Evolutionary conservation across 2,797 vertebrate genomes (phyloP), one percentile per base, ranked within the genome.

Genomic region (Jordanella pulchra): DNA sequence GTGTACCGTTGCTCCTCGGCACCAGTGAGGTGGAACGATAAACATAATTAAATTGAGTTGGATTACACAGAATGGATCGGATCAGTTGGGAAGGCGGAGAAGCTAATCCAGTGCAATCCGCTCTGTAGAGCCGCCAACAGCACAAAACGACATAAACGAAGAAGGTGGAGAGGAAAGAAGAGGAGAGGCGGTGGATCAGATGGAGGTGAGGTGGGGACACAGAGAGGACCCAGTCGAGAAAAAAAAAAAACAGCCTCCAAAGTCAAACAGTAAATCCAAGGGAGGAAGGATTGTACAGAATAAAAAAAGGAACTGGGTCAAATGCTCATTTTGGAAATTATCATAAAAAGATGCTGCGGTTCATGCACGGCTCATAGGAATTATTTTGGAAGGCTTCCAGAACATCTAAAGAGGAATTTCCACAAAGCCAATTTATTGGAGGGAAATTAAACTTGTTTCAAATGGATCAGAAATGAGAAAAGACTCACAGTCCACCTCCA

Each of bases 21-120:
- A 86, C 89, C 86, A 67, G 83, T 72, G 87, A 93, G 89, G 90
- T 89, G 91, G 93, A 93, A 92, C 89, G 86, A 93, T 93, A 93
- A 93, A 93, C 92, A 93, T 93, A 94, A 95, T 94, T 93, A 94
- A 93, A 95, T 93, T 91, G 90, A 91, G 89, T 90, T 90, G 92
- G 92, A 93, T 94, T 93, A 94, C 92, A 94, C 88, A 88, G 91
- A 93, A 93, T 88, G 92, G 93, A 93, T 93, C 74, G 85, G 92
- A 93, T 93, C 92, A 93, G 88, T 83, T 78, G 87, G 88, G 86
- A 84, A 90, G 89, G 88, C 81, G 78, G 88, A 86, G 91, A 82
- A 89, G 91, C 90, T 94, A 94, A 94, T 94, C 93, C 92, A 89
- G 85, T 81, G 81, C 91, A 92, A 94, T 93, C 93, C 91, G 89